These are phyloP conservation scores for Cryptus viduatorius DNA, from an alignment of 2,888 invertebrate genomes.

Conservation along the genomic window DNA sequence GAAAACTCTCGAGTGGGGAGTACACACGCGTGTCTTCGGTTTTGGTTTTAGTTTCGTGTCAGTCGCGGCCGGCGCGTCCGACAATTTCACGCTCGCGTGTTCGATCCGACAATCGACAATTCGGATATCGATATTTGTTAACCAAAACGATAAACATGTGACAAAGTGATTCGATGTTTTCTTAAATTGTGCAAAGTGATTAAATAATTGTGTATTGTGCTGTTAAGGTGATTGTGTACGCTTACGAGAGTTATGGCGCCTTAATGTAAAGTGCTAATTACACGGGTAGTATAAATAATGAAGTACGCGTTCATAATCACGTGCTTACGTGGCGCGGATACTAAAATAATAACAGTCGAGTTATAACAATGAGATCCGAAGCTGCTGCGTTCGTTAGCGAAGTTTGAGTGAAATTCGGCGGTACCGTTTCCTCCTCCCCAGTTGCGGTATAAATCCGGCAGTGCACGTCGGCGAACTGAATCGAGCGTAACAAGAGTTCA, in stretches of 20 bases:
- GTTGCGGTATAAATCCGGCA: not conserved
- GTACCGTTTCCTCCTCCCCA: not conserved
- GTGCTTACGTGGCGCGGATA: not conserved
- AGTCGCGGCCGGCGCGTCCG: slow-evolving; percentile 69
- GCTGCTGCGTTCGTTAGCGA: slow-evolving; percentile 39
- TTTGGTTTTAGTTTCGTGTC: slow-evolving; percentile 82
- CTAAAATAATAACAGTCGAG: slow-evolving; percentile 16
- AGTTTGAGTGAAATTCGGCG: slow-evolving; percentile 40
- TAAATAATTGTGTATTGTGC: too few species aligned
- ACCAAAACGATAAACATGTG: not conserved
- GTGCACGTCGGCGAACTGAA: slow-evolving; percentile 4
- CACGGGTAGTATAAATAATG: not conserved
- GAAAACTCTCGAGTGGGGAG: slow-evolving; percentile 74
- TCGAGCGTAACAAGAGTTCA: slow-evolving; percentile 9
- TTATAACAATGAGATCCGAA: slow-evolving; percentile 16
- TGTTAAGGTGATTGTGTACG: too few species aligned
- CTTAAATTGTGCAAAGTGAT: too few species aligned
- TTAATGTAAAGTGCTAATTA: too few species aligned
- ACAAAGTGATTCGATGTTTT: too few species aligned
- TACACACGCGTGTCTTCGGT: slow-evolving; percentile 82
- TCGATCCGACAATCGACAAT: not conserved
- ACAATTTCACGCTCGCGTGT: slow-evolving; percentile 44
- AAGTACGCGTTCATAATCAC: slow-evolving; percentile 5
- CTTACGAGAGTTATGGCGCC: too few species aligned
- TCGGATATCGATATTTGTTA: not conserved